phyloP scores from a whole-genome alignment of 2,797 vertebrate species.

The Centropyge bicolor region DNA sequence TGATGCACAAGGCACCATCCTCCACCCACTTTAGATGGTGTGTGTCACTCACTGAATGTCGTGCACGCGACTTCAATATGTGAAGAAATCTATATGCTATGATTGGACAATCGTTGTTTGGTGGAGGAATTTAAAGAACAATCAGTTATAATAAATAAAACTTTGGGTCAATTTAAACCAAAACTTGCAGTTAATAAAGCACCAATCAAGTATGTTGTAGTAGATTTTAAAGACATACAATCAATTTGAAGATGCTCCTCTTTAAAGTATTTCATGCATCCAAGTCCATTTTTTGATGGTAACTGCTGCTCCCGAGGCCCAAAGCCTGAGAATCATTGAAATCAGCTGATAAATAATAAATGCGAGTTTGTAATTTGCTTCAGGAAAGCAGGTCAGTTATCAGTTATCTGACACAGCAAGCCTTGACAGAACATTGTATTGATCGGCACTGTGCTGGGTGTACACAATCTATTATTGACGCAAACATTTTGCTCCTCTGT shows the following conservation, averaged over 20 bases:
- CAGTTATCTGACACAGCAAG: conserved; percentile 47
- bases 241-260: conserved; percentile 14
- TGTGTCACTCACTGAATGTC: no score
- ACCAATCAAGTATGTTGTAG: conserved; percentile 5
- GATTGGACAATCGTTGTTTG: background rate
- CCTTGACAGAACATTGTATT: conserved; percentile 33
- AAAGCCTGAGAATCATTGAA: conserved; percentile 30
- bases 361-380: conserved; percentile 47
- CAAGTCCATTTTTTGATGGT: conserved; percentile 6
- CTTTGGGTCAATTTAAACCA: background rate
- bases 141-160: background rate
- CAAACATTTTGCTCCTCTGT: conserved; percentile 31
- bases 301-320: conserved; percentile 19
- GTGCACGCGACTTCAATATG: no score
- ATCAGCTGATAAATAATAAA: conserved; percentile 53
- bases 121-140: background rate
- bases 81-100: background rate
- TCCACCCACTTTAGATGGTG: background rate
- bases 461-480: conserved; percentile 48
- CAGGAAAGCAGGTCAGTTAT: conserved; percentile 45
- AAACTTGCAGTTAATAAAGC: conserved; percentile 5
- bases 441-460: conserved; percentile 31
- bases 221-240: conserved; percentile 25
- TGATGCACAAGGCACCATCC: background rate
- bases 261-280: background rate